A percentile compares a stretch with the other conserved stretches of the same genome.
Evolutionary conservation across 2,113 vertebrate genomes (phyloP).

Genomic region (Periophthalmodon schlosseri): DNA sequence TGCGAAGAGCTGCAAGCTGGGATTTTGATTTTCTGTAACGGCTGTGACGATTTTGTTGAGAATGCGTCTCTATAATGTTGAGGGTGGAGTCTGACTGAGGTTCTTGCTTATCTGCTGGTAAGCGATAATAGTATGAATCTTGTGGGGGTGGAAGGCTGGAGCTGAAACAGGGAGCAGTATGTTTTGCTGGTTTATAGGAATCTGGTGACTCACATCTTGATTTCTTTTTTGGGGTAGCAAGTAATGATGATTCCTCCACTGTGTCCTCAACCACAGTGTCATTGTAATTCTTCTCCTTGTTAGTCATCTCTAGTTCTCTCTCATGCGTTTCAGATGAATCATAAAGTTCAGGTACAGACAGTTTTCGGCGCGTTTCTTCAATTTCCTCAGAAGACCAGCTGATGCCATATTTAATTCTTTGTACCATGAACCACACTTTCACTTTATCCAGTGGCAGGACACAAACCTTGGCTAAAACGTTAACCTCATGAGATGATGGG

Average conservation of each 20-base stretch:
- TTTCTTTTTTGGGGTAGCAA: constrained; percentile 48
- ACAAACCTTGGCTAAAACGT: constrained; percentile 78
- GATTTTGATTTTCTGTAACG: constrained; percentile 81
- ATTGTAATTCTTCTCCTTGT: constrained; percentile 34
- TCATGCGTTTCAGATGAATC: constrained; percentile 44
- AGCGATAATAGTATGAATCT: constrained; percentile 77
- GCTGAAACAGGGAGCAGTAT: constrained; percentile 63
- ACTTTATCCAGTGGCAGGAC: constrained; percentile 88
- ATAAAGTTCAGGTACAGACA: constrained; percentile 64
- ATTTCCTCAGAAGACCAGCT: constrained; percentile 93
- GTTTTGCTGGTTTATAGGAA: constrained; percentile 67
- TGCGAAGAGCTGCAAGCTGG: constrained; percentile 75
- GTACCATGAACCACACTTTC: constrained; percentile 92
- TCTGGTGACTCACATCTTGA: constrained; percentile 68
- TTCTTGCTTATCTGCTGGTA: constrained; percentile 59
- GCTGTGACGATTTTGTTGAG: constrained; percentile 65
- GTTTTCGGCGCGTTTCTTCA: constrained; percentile 83
- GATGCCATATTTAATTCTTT: constrained; percentile 90
- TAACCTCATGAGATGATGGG: constrained; percentile 85
- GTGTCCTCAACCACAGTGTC: constrained; percentile 43
- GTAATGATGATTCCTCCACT: constrained; percentile 45
- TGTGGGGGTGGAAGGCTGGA: constrained; percentile 77
- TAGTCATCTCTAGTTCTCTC: constrained; percentile 32
- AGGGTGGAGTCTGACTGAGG: constrained; percentile 59
- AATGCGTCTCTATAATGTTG: constrained; percentile 56